Conservation (phyloP, 92 coral and sea anemone species). For the Porites rus region DNA sequence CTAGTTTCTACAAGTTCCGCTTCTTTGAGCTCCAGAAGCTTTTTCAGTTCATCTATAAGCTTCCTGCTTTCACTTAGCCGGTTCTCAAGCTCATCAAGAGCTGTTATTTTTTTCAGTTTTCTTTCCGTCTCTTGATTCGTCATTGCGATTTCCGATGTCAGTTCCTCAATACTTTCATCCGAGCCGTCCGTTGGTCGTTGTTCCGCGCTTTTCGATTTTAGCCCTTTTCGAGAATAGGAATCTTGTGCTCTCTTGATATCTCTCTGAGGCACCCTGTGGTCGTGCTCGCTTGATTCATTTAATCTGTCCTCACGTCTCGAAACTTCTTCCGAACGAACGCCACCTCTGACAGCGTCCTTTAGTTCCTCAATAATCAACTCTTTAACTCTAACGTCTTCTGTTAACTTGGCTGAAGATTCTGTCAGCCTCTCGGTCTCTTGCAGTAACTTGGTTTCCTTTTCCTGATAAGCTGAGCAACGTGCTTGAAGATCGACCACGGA, state of each 20-base stretch:
- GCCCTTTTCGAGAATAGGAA: background rate
- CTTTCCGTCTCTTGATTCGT: background rate
- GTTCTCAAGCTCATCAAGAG: conserved; percentile 29
- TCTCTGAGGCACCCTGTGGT: background rate
- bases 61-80: conserved; percentile 47
- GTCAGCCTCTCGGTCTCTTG: conserved; percentile 57
- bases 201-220: background rate
- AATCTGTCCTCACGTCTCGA: conserved; percentile 29
- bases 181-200: background rate
- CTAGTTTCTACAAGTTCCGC: conserved; percentile 83
- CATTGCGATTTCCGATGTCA: background rate
- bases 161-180: background rate
- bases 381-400: conserved; percentile 62
- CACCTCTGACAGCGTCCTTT: conserved; percentile 51
- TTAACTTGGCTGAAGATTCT: conserved; percentile 47
- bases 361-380: conserved; percentile 74
- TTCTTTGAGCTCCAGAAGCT: conserved; percentile 88
- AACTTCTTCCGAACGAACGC: conserved; percentile 43
- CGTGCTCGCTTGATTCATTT: background rate
- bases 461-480: conserved; percentile 63
- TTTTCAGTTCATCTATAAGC: conserved; percentile 76
- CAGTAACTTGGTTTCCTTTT: conserved; percentile 52
- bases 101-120: conserved; percentile 28
- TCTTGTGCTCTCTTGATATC: background rate
- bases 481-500: conserved; percentile 68